Evolutionary conservation across 2,888 invertebrate genomes (phyloP), one percentile per base, ranked within the genome.

Genomic region (Bedellia somnulentella): DNA sequence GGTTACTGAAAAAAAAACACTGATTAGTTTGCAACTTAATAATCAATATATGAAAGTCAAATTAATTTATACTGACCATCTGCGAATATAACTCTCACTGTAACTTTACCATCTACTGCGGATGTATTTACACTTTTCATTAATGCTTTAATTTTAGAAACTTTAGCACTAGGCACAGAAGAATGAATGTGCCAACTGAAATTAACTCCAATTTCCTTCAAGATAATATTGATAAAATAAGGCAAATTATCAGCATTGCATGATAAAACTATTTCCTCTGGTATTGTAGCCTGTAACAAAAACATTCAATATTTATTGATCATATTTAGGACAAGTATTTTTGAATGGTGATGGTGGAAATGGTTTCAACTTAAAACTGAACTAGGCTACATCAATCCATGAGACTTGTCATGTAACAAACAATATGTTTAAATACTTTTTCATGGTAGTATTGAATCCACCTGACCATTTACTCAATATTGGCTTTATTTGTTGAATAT

Each of bases 1-100:
- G 37, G 78, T 67, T 34, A 66, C 58, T 45, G 70, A 75, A 62
- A 79, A 82, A 82, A 58, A 46, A 71, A 73, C 18, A 18, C 9
- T 18, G 18, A 6, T 18, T 18, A 18, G 18, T 6, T 6, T 18
- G 18, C 9, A 5, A 18, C 18, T 18, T 6, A 18, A 18, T n/a
- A n/a, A n/a, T n/a, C n/a, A n/a, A n/a, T n/a, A n/a, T n/a, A n/a
- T n/a, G n/a, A n/a, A n/a, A n/a, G n/a, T n/a, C n/a, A n/a, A n/a
- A n/a, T n/a, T n/a, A n/a, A n/a, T n/a, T n/a, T n/a, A n/a, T 17
- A 53, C 66, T 77, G 77, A 88, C 88, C 83, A 62, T 81, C 70
- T 75, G 87, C 89, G 82, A 89, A 90, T 49, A 91, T 86, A 47
- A 90, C 60, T 41, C 81, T 80, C 15, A 89, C 39, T 33, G 81